Evolutionary conservation across 2,797 vertebrate species (phyloP).

Genomic region (Scolopax bukidnonensis): DNA sequence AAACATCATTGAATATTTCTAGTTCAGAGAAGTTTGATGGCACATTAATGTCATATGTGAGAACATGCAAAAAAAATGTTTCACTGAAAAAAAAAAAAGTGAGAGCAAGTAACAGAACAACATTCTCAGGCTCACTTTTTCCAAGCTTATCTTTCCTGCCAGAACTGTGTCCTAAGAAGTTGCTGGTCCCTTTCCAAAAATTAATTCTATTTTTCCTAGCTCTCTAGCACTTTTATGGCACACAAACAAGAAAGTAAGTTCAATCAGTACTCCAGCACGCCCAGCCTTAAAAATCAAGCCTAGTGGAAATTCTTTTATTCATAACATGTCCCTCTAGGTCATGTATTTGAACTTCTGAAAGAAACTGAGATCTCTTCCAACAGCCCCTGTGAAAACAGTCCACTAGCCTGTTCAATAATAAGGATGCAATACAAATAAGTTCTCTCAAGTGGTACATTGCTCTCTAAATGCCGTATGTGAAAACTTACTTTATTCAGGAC

Average conservation of each 20-base stretch:
- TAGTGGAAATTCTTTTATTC: not conserved
- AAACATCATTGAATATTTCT: not conserved
- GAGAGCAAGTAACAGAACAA: not conserved
- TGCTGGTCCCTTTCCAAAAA: conserved; percentile 24
- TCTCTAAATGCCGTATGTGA: not conserved
- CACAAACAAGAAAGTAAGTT: not conserved
- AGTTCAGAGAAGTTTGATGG: not conserved
- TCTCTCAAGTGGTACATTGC: not conserved
- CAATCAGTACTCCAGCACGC: not conserved
- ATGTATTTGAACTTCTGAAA: not conserved
- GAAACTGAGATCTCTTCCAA: not conserved
- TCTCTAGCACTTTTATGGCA: not conserved
- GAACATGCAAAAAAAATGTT: conserved; percentile 4
- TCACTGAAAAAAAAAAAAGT: not conserved
- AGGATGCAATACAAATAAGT: not conserved
- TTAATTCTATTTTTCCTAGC: not conserved
- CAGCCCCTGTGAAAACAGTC: not conserved
- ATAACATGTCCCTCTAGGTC: not conserved
- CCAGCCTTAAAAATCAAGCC: not conserved
- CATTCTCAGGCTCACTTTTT: not conserved
- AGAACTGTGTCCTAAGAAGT: not conserved
- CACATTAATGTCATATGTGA: not conserved
- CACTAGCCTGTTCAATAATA: not conserved
- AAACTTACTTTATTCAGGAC: not conserved
- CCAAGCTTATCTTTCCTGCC: conserved; percentile 20